Evolutionary conservation across 1,140 invertebrate species (phyloP), one percentile per base, ranked within the genome.

Genomic region (Ridgeia piscesae): DNA sequence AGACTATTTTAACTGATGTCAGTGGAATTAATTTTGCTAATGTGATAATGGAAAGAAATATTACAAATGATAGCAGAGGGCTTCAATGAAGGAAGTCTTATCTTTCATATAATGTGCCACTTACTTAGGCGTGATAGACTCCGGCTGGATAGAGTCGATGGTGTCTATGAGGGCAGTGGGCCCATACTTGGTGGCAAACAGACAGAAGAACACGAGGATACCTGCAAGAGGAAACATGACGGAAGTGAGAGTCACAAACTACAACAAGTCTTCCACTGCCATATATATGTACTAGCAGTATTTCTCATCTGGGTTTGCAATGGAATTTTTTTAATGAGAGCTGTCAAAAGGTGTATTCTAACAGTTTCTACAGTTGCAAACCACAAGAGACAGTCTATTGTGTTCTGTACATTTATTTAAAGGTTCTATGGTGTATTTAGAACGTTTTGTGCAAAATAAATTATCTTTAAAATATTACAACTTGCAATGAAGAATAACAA

Each of bases 161-260:
- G 98, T 96, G 34, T 97, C 96, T 9, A 99, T 97, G 17, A 99
- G 96, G 92, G 96, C 96, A 89, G 96, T 96, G 0, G 98, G 96
- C 34, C 98, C 97, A 94, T 98, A 98, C 95, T 98, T 97, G 89
- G 98, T 97, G 9, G 97, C 97, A 96, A 98, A 99, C 93, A 98
- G 97, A 89, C 97, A 97, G 94, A 99, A 98, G 96, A 99, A 99
- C 0, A 98, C 97, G 89, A 99, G 97, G 0, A 99, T 96, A 93
- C 95, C 96, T 96, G 93, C 27, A 94, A 95, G 58, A 77, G 27
- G 11, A 21, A 31, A 77, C 27, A 77, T 21, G 11, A 77, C 4
- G 8, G 2, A 77, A 77, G 17, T 42, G 4, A 42, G 42, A 4
- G 11, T 42, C 11, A 42, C 4, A 42, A 42, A 42, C 42, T 42